phyloP scores from a whole-genome alignment of 2,797 vertebrate species.

The Somateria mollissima region DNA sequence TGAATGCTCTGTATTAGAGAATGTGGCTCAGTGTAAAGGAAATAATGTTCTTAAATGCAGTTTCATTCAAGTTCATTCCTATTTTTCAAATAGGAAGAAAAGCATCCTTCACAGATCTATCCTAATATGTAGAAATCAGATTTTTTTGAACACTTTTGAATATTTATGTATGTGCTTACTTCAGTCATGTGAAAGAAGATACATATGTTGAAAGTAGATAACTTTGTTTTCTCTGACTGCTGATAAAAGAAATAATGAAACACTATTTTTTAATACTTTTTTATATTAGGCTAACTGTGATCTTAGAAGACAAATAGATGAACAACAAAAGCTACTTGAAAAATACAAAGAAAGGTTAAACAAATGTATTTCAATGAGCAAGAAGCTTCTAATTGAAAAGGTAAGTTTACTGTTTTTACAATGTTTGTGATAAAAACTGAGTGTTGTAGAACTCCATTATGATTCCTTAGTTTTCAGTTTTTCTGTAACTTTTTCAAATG shows the following conservation, averaged over 20 bases:
- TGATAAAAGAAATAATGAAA: neutral
- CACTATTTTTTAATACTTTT: neutral
- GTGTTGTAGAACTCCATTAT: neutral
- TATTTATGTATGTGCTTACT: neutral
- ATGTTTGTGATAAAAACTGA: neutral
- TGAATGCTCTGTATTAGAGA: neutral
- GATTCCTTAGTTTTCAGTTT: neutral
- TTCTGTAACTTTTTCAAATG: neutral
- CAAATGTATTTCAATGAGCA: constrained; percentile 99
- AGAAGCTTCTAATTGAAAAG: constrained; percentile 99
- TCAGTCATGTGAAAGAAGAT: neutral
- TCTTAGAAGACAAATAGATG: constrained; percentile 99
- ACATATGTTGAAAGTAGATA: neutral
- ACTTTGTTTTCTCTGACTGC: neutral
- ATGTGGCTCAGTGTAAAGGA: neutral
- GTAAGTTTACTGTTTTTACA: constrained; percentile 73
- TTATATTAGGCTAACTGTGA: constrained; percentile 94
- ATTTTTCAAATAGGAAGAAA: neutral
- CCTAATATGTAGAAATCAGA: neutral
- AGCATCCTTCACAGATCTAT: neutral
- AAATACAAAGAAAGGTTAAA: constrained; percentile 99
- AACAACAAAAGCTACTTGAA: constrained; percentile 99
- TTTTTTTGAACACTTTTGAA: neutral
- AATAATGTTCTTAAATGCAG: neutral
- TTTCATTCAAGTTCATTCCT: neutral